Percentiles rank a stretch among this genome's conserved stretches.
These are phyloP conservation scores for Eupsittula cactorum DNA, from an alignment of 2,113 vertebrate genomes.

Conservation along the genomic window DNA sequence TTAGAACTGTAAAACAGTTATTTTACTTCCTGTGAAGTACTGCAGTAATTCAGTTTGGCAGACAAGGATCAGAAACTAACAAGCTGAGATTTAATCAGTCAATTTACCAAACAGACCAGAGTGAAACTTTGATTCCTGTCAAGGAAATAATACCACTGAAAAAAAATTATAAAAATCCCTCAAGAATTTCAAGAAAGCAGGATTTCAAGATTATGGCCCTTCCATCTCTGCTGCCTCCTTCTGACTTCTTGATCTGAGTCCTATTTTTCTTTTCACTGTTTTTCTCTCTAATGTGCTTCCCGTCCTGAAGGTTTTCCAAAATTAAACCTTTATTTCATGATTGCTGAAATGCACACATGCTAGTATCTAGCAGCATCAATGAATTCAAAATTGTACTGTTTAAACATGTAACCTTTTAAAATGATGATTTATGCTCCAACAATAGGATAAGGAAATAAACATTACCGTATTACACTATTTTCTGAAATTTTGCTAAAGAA, in stretches of 20 bases:
- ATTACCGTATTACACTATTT: not conserved
- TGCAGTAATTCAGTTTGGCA: not conserved
- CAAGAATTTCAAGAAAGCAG: not conserved
- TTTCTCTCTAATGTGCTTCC: not conserved
- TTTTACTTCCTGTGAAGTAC: not conserved
- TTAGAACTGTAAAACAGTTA: not conserved
- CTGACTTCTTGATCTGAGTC: not conserved
- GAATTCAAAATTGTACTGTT: not conserved
- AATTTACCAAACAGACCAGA: not conserved
- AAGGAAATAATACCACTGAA: not conserved
- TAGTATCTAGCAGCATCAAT: not conserved
- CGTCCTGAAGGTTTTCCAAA: not conserved
- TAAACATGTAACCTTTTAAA: not conserved
- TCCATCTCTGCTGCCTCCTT: not conserved
- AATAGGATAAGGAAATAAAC: not conserved
- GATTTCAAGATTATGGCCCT: not conserved
- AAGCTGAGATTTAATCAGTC: not conserved
- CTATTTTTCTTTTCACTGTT: not conserved
- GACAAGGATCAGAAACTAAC: not conserved
- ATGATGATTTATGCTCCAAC: not conserved
- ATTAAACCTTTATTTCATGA: not conserved
- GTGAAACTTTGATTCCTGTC: not conserved
- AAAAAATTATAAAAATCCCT: not conserved
- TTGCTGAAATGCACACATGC: not conserved
- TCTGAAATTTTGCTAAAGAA: not conserved